These are phyloP conservation scores for Frankliniella fusca DNA, from an alignment of 2,888 invertebrate species.

Conservation along the genomic window DNA sequence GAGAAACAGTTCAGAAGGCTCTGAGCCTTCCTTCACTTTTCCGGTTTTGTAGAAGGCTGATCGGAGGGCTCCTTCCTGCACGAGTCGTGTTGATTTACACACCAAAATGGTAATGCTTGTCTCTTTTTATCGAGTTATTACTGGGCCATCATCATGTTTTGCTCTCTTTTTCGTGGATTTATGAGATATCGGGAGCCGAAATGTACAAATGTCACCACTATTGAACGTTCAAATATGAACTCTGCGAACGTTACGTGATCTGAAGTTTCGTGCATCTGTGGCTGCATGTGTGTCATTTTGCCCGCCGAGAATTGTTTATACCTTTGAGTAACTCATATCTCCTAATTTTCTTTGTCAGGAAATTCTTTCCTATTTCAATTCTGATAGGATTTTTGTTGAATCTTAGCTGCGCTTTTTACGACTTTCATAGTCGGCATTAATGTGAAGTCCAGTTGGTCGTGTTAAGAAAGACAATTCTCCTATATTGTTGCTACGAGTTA, in stretches of 20 bases:
- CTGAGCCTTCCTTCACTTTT: not conserved
- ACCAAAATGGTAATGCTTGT: not conserved
- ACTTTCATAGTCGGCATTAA: too few relatives aligned
- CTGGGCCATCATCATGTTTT: not conserved
- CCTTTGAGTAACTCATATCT: not conserved
- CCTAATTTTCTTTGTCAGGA: too few relatives aligned
- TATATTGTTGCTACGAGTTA: too few relatives aligned
- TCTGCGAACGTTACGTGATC: not conserved
- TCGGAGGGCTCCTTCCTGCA: not conserved
- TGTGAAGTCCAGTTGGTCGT: too few relatives aligned
- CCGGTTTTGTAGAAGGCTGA: not conserved
- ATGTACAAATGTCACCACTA: not conserved
- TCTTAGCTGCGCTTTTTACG: not conserved
- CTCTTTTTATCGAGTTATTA: not conserved
- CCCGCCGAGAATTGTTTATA: not conserved
- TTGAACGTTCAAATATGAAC: not conserved
- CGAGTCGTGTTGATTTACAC: not conserved
- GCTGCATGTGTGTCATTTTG: conserved; percentile 6
- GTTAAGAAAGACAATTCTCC: too few relatives aligned
- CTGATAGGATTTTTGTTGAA: too few relatives aligned
- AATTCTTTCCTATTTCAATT: too few relatives aligned
- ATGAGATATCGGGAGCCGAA: not conserved
- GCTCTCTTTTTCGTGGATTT: not conserved
- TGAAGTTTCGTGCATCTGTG: not conserved
- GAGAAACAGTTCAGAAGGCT: too few relatives aligned